Evolutionary conservation across 2,888 invertebrate species (phyloP).

Genomic region (Sialis lutaria): DNA sequence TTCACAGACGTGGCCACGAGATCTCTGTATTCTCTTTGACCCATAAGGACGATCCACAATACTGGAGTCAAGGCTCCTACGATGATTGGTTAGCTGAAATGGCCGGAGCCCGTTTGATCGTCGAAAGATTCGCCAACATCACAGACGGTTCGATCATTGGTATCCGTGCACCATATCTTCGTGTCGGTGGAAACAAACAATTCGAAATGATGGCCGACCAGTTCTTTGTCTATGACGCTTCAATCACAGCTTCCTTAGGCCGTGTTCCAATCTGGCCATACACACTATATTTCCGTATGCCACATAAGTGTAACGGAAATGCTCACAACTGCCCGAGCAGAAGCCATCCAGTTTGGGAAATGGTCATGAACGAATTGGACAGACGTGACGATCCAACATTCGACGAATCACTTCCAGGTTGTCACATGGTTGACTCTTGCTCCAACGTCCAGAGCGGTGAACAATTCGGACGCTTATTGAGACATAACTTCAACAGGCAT

Average conservation of each 20-base stretch:
- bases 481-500: constrained; percentile 90
- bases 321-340: constrained; percentile 83
- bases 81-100: constrained; percentile 90
- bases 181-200: constrained; percentile 86
- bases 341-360: constrained; percentile 90
- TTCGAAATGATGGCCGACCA: constrained; percentile 96
- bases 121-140: constrained; percentile 80
- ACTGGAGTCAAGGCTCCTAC: constrained; percentile 75
- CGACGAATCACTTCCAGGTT: constrained; percentile 84
- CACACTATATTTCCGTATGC: constrained; percentile 91
- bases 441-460: constrained; percentile 84
- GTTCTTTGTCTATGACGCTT: constrained; percentile 87
- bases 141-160: constrained; percentile 83
- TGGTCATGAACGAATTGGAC: constrained; percentile 91
- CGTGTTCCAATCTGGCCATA: constrained; percentile 95
- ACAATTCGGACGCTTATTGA: constrained; percentile 73
- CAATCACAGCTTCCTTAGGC: constrained; percentile 76
- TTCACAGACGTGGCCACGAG: constrained; percentile 80
- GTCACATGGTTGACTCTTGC: constrained; percentile 89
- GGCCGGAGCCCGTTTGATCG: constrained; percentile 76
- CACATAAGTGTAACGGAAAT: constrained; percentile 88
- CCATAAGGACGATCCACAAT: constrained; percentile 81
- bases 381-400: constrained; percentile 86
- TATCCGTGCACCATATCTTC: constrained; percentile 71
- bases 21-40: constrained; percentile 84